These are phyloP conservation scores for Sarcophaga variegata DNA, from an alignment of 2,888 invertebrate species.

Conservation along the genomic window DNA sequence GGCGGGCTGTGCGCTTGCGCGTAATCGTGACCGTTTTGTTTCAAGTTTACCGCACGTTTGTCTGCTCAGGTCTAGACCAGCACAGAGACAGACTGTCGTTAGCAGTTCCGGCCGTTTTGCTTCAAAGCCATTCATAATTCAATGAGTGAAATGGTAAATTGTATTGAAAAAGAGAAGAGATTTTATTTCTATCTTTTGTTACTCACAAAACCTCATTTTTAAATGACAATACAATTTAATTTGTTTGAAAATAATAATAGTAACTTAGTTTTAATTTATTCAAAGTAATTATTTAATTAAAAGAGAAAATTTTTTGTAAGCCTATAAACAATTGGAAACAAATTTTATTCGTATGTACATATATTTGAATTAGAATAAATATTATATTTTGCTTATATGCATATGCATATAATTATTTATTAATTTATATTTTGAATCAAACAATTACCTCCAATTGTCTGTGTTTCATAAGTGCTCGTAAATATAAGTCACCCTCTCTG, in stretches of 20 bases:
- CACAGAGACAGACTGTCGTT: conserved; percentile 32
- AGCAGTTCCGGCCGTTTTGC: conserved; percentile 59
- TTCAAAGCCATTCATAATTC: conserved; percentile 37
- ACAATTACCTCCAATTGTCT: conserved; percentile 8
- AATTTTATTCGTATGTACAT: not conserved
- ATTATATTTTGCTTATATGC: too few species aligned
- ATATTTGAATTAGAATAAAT: not conserved
- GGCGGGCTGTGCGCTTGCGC: conserved; percentile 55
- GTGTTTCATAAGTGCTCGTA: not conserved
- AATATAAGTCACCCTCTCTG: conserved; percentile 16
- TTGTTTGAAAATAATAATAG: not conserved
- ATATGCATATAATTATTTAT: too few species aligned
- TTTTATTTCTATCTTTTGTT: not conserved
- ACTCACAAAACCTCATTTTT: conserved; percentile 46
- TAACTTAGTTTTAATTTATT: not conserved
- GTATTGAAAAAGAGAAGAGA: conserved; percentile 44
- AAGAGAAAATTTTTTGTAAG: too few species aligned
- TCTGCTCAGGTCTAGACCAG: conserved; percentile 47
- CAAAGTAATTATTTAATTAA: conserved; percentile 11
- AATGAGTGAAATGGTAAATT: conserved; percentile 63
- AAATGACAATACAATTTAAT: not conserved
- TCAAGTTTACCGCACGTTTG: conserved; percentile 62
- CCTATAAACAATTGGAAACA: too few species aligned
- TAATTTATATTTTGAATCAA: not conserved
- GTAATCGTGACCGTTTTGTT: conserved; percentile 59